Evolutionary conservation across 2,113 vertebrate genomes (phyloP).

Genomic region (Monopterus albus): DNA sequence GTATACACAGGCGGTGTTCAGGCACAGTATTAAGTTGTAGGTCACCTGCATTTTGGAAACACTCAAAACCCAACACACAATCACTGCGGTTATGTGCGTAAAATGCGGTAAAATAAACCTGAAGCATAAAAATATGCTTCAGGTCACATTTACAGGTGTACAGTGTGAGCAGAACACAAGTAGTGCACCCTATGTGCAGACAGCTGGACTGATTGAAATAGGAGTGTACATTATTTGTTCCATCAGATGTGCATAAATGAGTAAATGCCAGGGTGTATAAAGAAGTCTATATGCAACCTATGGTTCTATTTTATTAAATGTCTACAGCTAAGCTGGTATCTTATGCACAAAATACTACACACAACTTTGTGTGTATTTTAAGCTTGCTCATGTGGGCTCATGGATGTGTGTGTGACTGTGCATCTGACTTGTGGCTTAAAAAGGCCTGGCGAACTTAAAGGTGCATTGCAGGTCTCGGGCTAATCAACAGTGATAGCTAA

Average conservation of each 20-base stretch:
- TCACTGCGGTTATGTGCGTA: no score
- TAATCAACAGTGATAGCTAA: conserved; percentile 94
- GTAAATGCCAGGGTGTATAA: neutral
- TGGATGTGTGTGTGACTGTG: conserved; percentile 39
- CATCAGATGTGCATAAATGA: no score
- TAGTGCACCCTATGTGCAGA: no score
- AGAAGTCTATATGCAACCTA: neutral
- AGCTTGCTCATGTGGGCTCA: conserved; percentile 4
- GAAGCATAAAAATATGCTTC: no score
- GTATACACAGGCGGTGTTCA: no score
- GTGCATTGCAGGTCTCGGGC: conserved; percentile 90
- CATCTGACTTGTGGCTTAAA: conserved; percentile 88
- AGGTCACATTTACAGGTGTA: no score
- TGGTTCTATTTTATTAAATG: neutral
- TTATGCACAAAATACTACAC: neutral
- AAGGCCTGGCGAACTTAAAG: conserved; percentile 87
- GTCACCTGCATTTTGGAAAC: neutral
- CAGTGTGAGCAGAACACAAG: no score
- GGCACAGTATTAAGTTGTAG: no score
- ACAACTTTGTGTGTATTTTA: conserved; percentile 20
- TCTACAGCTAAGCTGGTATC: neutral
- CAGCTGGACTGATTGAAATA: no score
- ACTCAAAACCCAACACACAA: neutral
- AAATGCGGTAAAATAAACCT: no score
- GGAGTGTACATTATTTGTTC: no score